Evolutionary conservation across 2,113 vertebrate species (phyloP).

Genomic region (Bostrychus sinensis): DNA sequence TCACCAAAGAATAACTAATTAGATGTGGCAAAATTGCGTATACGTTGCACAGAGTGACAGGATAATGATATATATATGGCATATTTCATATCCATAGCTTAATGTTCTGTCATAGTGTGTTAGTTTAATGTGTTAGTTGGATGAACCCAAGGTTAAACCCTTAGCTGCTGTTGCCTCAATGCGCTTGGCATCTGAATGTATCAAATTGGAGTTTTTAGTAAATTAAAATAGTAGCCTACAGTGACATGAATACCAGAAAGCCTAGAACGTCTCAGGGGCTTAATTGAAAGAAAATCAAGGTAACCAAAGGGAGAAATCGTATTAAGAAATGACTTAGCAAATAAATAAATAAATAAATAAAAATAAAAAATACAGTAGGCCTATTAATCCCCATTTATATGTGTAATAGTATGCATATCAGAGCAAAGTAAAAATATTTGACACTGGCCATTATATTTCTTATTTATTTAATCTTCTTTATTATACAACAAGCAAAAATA

Average conservation of each 20-base stretch:
- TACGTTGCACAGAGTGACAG: not conserved
- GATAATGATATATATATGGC: not conserved
- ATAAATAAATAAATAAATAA: no score
- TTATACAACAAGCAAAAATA: no score
- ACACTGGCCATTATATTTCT: no score
- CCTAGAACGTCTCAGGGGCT: not conserved
- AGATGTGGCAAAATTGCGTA: not conserved
- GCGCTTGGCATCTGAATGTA: not conserved
- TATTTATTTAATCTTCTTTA: no score
- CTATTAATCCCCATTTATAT: no score
- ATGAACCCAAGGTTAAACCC: not conserved
- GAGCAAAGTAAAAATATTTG: no score
- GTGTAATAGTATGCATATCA: no score
- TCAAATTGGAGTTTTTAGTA: not conserved
- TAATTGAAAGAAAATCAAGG: not conserved
- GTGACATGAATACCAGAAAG: not conserved
- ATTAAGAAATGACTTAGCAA: no score
- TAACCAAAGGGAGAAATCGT: not conserved
- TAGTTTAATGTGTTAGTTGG: not conserved
- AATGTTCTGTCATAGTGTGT: not conserved
- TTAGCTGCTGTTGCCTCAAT: not conserved
- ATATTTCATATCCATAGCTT: not conserved
- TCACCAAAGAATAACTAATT: not conserved
- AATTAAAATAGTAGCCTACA: not conserved
- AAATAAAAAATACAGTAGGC: no score